Base-by-base conservation (phyloP, 1,140 invertebrate genomes). In the Hycleus cichorii region DNA sequence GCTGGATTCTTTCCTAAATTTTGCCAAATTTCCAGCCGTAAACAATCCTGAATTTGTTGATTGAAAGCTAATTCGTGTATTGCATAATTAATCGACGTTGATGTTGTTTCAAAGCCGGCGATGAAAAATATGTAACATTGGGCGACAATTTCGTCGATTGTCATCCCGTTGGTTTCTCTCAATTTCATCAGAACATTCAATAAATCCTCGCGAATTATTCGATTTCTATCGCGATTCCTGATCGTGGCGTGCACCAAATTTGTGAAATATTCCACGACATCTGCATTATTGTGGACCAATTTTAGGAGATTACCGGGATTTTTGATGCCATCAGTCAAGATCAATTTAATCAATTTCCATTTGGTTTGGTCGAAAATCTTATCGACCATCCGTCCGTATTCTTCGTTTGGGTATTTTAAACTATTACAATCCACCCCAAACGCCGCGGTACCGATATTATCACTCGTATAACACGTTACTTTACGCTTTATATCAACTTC, bases 41-140 rank as follows among this genome's bases (percentile, higher is more conserved):
- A 67, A 71, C 81, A 85, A 1, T 83, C 74, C 66, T 91, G 87
- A 42, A 81, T 78, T 1, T 79, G 73, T 4, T 77, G 81, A 73
- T 87, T 83, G n/a, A 60, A 74, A 3, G 86, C 81, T 11, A 90
- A 67, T 48, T 83, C 78, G 66, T 85, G 88, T 11, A 69, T 24
- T 0, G 62, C 38, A 49, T 59, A 64, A 50, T 56, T 58, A 40
- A 69, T 60, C 2, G 60, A 59, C 10, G 55, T n/a, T 39, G 60
- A 54, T 5, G 45, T 42, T 8, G 52, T 57, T 46, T 60, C 50
- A 27, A 49, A 58, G 4, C 57, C 56, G 39, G 58, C 57, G 48
- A 47, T 43, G 32, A 60, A 64, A 59, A 84, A 83, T 0, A 80
- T 60, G 32, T 80, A 73, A 7, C 77, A 76, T 66, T 83, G 80